phyloP scores from a whole-genome alignment of 2,113 vertebrate species.

The Perccottus glenii region DNA sequence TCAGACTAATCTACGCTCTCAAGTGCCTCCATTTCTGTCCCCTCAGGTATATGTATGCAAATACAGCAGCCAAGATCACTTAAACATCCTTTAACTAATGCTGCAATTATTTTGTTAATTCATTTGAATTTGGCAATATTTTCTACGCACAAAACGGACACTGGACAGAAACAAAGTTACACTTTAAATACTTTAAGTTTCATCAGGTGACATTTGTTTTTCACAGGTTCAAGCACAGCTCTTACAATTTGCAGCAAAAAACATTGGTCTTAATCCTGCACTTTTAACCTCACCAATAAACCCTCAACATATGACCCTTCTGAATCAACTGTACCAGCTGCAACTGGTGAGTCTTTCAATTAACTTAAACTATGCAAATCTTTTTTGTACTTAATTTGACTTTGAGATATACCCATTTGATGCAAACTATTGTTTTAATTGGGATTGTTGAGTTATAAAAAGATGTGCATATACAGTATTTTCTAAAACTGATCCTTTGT shows the following conservation, averaged over 20 bases:
- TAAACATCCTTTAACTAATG: too few relatives aligned
- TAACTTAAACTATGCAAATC: background rate
- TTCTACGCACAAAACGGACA: background rate
- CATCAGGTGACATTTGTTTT: background rate
- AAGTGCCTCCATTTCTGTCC: slow-evolving; percentile 99
- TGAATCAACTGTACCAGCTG: slow-evolving; percentile 99
- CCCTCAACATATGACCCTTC: slow-evolving; percentile 99
- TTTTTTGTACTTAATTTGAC: background rate
- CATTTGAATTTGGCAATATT: background rate
- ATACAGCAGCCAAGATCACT: background rate
- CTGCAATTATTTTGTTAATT: too few relatives aligned
- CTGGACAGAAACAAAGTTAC: background rate
- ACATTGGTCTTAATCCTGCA: slow-evolving; percentile 99
- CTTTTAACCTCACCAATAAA: slow-evolving; percentile 99
- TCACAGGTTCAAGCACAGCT: slow-evolving; percentile 99
- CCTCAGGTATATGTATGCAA: slow-evolving; percentile 86
- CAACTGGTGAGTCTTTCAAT: slow-evolving; percentile 89
- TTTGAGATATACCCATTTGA: background rate
- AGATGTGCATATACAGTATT: background rate
- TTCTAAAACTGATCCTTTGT: slow-evolving; percentile 10
- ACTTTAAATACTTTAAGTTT: background rate
- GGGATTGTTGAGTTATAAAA: background rate
- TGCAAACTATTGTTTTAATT: background rate
- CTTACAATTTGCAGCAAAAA: slow-evolving; percentile 99
- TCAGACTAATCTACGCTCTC: slow-evolving; percentile 99